Base-by-base conservation (phyloP, 2,113 vertebrate species). In the Amphiprion ocellaris region DNA sequence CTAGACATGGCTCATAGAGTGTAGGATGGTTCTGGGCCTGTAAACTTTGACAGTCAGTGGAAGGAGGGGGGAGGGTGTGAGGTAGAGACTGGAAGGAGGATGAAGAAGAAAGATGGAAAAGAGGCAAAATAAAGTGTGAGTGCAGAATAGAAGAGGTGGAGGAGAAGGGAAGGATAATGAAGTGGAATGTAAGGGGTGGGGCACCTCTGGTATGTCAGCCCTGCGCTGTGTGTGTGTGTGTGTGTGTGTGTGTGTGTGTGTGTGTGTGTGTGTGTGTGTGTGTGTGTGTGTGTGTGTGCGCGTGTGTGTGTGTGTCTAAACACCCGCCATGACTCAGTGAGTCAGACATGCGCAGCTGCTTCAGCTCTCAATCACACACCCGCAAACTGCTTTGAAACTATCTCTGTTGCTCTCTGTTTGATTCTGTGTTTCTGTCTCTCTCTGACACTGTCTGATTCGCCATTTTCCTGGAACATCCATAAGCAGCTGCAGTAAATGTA, bases 131-230 rank as follows among this genome's bases (percentile, higher is more conserved):
- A 82, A 67, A 69, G 54, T 69, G 39, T 39, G 63, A 73, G 65
- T 12, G 37, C 15, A 76, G 50, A 73, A 58, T 46, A 73, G 70
- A 63, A 49, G 80, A 77, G 70, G 82, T 70, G 61, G 69, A 76
- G 69, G 74, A 74, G 73, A 76, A 79, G 74, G 75, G 72, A 81
- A 92, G 87, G 85, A 92, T 83, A 90, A 87, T 89, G 85, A 90
- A 90, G 83, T 83, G 92, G 94, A 94, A 94, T 95, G 91, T 88
- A 59, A 86, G 83, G 92, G 93, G 94, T 94, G 93, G 92, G 92
- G 93, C 90, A 81, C 84, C 89, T 89, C 86, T 93, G 93, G 93
- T 90, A 93, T 92, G 92, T 92, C 85, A 92, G 86, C 74, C 85
- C 79, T 81, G 70, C 74, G 65, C 68, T 79, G 46, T 61, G 55